Evolutionary conservation across 2,888 invertebrate genomes (phyloP), one percentile per base, ranked within the genome.

Genomic region (Diploptera punctata): DNA sequence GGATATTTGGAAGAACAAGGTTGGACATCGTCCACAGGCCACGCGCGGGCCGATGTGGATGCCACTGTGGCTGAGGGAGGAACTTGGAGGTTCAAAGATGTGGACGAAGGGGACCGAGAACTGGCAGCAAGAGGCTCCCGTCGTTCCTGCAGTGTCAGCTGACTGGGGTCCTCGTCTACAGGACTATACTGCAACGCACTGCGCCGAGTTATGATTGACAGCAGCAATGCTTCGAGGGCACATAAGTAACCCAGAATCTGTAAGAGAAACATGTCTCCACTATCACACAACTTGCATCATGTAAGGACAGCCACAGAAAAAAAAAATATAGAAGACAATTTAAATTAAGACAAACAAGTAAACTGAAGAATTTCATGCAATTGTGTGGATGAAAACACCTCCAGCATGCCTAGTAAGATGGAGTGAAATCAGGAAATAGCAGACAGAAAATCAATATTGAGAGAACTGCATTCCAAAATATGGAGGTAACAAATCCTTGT

Each of bases 191-290:
- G 85, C 77, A 84, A 85, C 49, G 78, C 77, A 77, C 86, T 85
- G 82, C 86, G 88, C 77, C 85, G 84, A 78, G 88, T 87, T 77
- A 89, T 84, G 77, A 87, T 82, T 77, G 88, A 85, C 77, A 89
- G 81, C 76, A 89, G 80, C 76, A 87, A 81, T 67, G 88, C 87
- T 82, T 89, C 88, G 80, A 87, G 79, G 77, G 87, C 87, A 81
- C 89, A 89, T 73, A 87, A 80, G 80, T 88, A 89, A 76, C 89
- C 89, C 78, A 89, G 83, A 78, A 87, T 84, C 89, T 89, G 78
- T n/a, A 80, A 81, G 67, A n/a, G n/a, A n/a, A n/a, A n/a, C n/a
- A 33, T 33, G 10, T 33, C 5, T 33, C 33, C 33, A 33, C 33
- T 33, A 10, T 33, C 7, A 33, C 5, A 33, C 33, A 33, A 33